Conservation (phyloP, 2,797 vertebrate species). For the Halcyon badia region DNA sequence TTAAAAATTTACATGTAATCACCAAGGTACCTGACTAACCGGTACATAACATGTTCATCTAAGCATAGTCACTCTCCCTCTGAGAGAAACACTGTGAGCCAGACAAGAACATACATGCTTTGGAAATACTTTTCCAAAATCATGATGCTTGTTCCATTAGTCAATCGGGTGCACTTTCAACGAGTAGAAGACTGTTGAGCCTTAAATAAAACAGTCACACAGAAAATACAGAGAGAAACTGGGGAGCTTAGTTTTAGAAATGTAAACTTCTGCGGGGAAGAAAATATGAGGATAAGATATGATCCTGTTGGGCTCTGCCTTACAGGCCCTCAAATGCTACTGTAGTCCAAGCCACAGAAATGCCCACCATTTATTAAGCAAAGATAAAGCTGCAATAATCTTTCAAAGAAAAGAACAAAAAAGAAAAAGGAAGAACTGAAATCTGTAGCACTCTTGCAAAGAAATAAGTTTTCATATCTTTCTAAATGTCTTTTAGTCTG, state of each 20-base stretch:
- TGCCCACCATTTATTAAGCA: neutral
- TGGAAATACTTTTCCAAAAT: conserved; percentile 34
- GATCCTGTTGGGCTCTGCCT: neutral
- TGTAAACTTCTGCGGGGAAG: neutral
- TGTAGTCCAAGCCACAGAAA: neutral
- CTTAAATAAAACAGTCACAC: neutral
- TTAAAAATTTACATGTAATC: conserved; percentile 23
- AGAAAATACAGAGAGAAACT: neutral
- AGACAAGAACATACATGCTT: conserved; percentile 62
- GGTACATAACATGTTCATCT: neutral
- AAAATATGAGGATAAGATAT: neutral
- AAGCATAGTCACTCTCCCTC: neutral
- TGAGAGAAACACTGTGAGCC: neutral
- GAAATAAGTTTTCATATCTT: neutral
- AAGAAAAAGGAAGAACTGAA: neutral
- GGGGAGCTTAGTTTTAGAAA: neutral
- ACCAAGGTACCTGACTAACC: conserved; percentile 39
- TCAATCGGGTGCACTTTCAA: neutral
- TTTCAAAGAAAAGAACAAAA: neutral
- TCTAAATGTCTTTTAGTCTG: neutral
- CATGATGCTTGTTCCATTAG: conserved; percentile 31
- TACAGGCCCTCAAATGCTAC: neutral
- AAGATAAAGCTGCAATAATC: neutral
- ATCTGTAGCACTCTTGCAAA: neutral
- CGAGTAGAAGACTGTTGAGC: neutral